These are phyloP conservation scores for Spinus pinus DNA, from an alignment of 2,797 vertebrate genomes.

Conservation along the genomic window DNA sequence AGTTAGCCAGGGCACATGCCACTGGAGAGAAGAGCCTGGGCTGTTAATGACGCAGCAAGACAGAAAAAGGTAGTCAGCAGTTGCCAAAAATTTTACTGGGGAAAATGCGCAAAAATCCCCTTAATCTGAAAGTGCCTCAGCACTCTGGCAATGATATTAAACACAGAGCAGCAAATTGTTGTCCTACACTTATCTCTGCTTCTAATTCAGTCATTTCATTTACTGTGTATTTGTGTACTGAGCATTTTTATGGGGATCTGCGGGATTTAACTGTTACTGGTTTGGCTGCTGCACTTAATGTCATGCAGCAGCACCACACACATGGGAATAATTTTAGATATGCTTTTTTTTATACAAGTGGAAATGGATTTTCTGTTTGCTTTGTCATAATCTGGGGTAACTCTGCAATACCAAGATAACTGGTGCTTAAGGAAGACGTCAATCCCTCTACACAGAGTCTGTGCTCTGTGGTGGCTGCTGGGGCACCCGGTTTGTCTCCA, in stretches of 20 bases:
- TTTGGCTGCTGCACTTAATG: slow-evolving; percentile 50
- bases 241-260: slow-evolving; percentile 51
- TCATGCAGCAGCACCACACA: slow-evolving; percentile 55
- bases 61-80: neutral
- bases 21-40: neutral
- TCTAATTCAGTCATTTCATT: slow-evolving; percentile 52
- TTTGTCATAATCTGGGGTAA: slow-evolving; percentile 36
- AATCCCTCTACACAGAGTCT: neutral
- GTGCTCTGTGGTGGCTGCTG: neutral
- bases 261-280: slow-evolving; percentile 53
- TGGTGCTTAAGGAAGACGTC: neutral
- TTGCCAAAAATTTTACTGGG: slow-evolving; percentile 27
- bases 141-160: slow-evolving; percentile 17
- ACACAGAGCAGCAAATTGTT: neutral
- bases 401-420: neutral
- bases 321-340: slow-evolving; percentile 62
- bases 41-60: neutral
- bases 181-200: slow-evolving; percentile 56
- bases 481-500: neutral
- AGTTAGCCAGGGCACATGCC: neutral
- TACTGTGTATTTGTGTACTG: slow-evolving; percentile 33
- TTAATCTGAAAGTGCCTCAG: slow-evolving; percentile 47
- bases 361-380: slow-evolving; percentile 39
- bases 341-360: neutral
- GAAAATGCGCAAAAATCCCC: slow-evolving; percentile 19